Base-by-base conservation (phyloP, 2,888 invertebrate genomes). In the Nebria brevicollis region DNA sequence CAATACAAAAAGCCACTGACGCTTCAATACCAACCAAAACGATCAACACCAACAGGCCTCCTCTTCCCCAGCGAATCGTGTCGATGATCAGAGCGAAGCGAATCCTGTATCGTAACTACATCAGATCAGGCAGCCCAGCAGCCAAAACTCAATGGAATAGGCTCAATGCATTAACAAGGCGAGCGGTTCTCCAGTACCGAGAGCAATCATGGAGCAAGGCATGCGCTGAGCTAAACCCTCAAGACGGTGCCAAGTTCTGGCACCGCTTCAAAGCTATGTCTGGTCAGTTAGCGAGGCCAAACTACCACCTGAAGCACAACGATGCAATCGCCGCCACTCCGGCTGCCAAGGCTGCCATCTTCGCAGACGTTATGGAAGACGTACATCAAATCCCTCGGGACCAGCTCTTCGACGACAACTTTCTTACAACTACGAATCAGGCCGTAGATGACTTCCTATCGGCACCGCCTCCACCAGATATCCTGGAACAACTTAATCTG, bases 131-230 rank as follows among this genome's bases (percentile, higher is more conserved):
- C 1, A 66, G 66, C 66, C 66, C 66, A 41, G 66, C 42, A 34
- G 3, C 42, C 11, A 76, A 76, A 41, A 7, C 15, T 10, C 66
- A 76, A 13, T 76, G 76, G 76, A 76, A 76, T 42, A 42, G 41
- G n/a, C 66, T 65, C 42, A 76, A 66, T 2, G 76, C 76, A 76
- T 41, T 34, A 7, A 77, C 41, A 15, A 66, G 43, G 5, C 68
- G 41, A 1, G 20, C 66, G n/a, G 0, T 10, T n/a, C 15, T 77
- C 41, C n/a, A 66, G 20, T 20, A 41, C 68, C n/a, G 26, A 7
- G 13, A 25, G 8, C 25, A 34, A n/a, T 72, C 25, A 20, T 72
- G 25, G 25, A 34, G n/a, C 25, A 25, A 72, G 6, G 43, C 43
- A 43, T 43, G 43, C 43, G 6, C 7, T 43, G 43, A 43, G 10